Evolutionary conservation across 2,888 invertebrate genomes (phyloP).

Genomic region (Drosophila paramelanica): DNA sequence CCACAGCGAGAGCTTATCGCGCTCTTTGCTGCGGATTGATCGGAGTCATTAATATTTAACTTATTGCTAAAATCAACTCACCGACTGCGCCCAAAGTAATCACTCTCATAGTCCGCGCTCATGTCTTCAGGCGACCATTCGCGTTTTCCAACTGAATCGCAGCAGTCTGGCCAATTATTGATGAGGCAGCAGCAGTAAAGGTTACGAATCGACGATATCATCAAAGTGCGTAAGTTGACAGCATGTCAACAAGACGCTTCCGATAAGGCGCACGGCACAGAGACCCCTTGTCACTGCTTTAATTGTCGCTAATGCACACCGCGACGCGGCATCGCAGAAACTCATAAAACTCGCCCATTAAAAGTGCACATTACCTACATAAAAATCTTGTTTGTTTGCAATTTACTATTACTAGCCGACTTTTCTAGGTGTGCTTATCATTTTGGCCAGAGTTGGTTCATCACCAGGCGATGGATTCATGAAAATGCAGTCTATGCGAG

Average conservation of each 20-base stretch:
- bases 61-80: conserved; percentile 23
- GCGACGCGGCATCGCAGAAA: not conserved
- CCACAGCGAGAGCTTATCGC: conserved; percentile 88
- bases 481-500: not conserved
- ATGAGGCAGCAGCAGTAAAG: conserved; percentile 42
- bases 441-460: not conserved
- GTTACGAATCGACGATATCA: conserved; percentile 43
- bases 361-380: conserved; percentile 7
- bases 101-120: conserved; percentile 71
- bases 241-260: conserved; percentile 60
- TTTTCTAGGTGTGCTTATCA: conserved; percentile 20
- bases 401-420: conserved; percentile 5
- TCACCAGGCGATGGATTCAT: not conserved
- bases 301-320: conserved; percentile 29
- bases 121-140: conserved; percentile 48
- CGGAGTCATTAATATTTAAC: conserved; percentile 1
- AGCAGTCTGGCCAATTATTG: conserved; percentile 29
- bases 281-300: conserved; percentile 15
- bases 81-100: conserved; percentile 62
- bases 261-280: conserved; percentile 38
- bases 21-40: conserved; percentile 47
- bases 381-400: conserved; percentile 7
- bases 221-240: conserved; percentile 65
- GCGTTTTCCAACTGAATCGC: conserved; percentile 55
- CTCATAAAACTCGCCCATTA: conserved; percentile 10